phyloP scores from a whole-genome alignment of 1,140 invertebrate species.

The Ditylenchus dipsaci region DNA sequence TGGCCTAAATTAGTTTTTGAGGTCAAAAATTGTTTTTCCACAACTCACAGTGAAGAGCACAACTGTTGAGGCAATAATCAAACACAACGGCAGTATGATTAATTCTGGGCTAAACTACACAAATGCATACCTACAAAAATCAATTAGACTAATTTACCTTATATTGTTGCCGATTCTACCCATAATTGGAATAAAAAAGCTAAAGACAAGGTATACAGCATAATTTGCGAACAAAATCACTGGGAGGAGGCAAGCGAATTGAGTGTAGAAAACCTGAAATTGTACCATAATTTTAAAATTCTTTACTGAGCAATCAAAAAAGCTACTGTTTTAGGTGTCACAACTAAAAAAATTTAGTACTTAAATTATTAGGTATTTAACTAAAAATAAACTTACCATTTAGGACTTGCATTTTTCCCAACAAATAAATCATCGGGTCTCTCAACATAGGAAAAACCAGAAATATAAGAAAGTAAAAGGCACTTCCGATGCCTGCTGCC shows the following conservation, averaged over 20 bases:
- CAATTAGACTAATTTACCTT: slow-evolving; percentile 64
- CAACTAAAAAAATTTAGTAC: too few relatives aligned
- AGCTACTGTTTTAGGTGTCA: too few relatives aligned
- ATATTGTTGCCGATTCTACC: slow-evolving; percentile 72
- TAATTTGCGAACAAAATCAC: slow-evolving; percentile 61
- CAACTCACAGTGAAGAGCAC: slow-evolving; percentile 51
- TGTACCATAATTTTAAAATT: too few relatives aligned
- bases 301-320: too few relatives aligned
- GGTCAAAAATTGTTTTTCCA: not conserved
- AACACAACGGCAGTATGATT: slow-evolving; percentile 59
- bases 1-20: slow-evolving; percentile 39
- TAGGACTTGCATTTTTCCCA: slow-evolving; percentile 32
- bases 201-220: slow-evolving; percentile 65
- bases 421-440: slow-evolving; percentile 42
- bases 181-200: slow-evolving; percentile 76
- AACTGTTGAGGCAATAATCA: slow-evolving; percentile 52
- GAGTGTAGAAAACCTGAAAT: not conserved
- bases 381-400: not conserved
- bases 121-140: not conserved
- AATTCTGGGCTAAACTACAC: not conserved
- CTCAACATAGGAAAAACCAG: slow-evolving; percentile 51
- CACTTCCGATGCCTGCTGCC: slow-evolving; percentile 38
- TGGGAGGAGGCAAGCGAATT: not conserved
- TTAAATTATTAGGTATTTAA: too few relatives aligned
- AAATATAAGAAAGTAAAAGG: slow-evolving; percentile 53